A percentile compares a stretch with the other conserved stretches of the same genome.
These are phyloP conservation scores for Neodon shergylaensis DNA, from an alignment of 2,113 vertebrate genomes.

Conservation along the genomic window DNA sequence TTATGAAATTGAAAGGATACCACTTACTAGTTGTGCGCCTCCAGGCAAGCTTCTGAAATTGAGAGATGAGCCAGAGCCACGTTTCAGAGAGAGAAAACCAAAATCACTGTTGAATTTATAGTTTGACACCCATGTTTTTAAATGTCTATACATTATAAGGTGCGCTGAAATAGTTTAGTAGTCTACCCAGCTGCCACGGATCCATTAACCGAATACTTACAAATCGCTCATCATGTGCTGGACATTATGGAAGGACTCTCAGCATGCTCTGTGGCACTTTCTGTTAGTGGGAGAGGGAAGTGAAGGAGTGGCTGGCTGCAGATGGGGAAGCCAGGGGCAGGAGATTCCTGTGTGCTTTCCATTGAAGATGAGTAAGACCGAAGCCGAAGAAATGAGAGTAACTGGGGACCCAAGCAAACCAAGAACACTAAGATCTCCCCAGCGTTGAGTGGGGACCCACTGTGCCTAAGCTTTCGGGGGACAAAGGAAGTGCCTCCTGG, in stretches of 20 bases:
- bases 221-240: background rate
- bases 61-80: constrained; percentile 1
- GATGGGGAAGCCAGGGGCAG: background rate
- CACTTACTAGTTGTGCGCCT: background rate
- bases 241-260: background rate
- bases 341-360: background rate
- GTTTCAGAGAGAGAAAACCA: background rate
- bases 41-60: constrained; percentile 24
- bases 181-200: background rate
- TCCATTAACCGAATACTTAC: background rate
- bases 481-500: background rate
- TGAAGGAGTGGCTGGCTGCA: background rate
- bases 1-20: constrained; percentile 1
- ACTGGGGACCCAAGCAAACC: background rate
- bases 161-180: background rate
- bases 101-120: background rate
- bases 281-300: background rate
- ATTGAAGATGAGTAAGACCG: background rate
- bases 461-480: background rate
- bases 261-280: background rate
- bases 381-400: background rate
- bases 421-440: background rate
- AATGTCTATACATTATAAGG: background rate
- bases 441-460: background rate
- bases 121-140: background rate